phyloP scores from a whole-genome alignment of 2,113 vertebrate genomes.

The Sterna hirundo region DNA sequence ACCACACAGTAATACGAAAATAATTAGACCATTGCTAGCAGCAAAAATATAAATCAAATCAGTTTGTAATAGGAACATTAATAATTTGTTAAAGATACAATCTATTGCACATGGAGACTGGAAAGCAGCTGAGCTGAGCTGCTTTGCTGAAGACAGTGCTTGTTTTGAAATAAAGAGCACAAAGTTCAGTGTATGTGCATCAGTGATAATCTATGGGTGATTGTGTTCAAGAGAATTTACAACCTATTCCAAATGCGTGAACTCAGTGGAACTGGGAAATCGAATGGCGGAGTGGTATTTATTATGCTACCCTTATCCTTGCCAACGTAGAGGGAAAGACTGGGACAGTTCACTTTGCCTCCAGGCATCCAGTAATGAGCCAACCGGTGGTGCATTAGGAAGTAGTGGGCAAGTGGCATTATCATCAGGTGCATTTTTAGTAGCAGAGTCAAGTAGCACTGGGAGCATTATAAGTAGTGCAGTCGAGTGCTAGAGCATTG shows the following conservation, averaged over 20 bases:
- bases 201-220: constrained; percentile 31
- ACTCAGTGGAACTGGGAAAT: constrained; percentile 49
- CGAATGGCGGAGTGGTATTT: constrained; percentile 37
- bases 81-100: constrained; percentile 73
- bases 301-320: constrained; percentile 56
- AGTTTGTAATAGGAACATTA: constrained; percentile 64
- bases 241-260: constrained; percentile 19
- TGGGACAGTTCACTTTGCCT: constrained; percentile 64
- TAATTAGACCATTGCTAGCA: constrained; percentile 67
- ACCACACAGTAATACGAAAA: constrained; percentile 66
- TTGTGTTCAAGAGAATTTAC: constrained; percentile 38
- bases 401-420: constrained; percentile 61
- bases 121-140: constrained; percentile 39
- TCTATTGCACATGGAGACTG: constrained; percentile 48
- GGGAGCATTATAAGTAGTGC: constrained; percentile 54
- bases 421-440: constrained; percentile 66
- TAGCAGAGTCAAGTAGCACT: constrained; percentile 59
- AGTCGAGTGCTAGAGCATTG: constrained; percentile 27
- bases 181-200: constrained; percentile 25
- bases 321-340: constrained; percentile 26
- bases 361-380: constrained; percentile 68
- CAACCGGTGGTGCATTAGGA: constrained; percentile 59
- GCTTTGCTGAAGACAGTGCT: constrained; percentile 46
- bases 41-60: constrained; percentile 72
- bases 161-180: constrained; percentile 68